Base-by-base conservation (phyloP, 2,113 vertebrate species). In the Marmota monax region DNA sequence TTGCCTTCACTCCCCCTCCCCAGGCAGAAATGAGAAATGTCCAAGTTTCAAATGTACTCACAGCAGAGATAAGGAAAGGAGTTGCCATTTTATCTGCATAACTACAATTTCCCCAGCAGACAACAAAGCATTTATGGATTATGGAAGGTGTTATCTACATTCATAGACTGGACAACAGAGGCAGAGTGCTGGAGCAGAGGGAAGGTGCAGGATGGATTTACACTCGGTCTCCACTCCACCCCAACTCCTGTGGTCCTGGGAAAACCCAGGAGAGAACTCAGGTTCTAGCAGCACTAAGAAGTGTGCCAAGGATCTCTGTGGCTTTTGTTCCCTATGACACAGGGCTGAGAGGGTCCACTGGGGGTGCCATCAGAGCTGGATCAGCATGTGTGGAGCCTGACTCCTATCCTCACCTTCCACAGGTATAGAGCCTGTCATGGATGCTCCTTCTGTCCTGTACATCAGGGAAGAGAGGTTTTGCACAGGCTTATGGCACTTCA, bases 301-400 rank as follows among this genome's bases (percentile, higher is more conserved):
- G 39, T 39, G 37, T 18, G 39, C 72, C 23, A 25, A 76, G 10
- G 6, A 42, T 12, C 25, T 25, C 42, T 25, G 22, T 27, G 73
- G 18, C 37, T 39, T 37, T 90, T 63, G 34, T 67, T 10, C 37
- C 10, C 11, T 34, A 18, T 17, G 22, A 25, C 23, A 7, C 12
- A 37, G 17, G 39, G 32, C 14, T 29, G 85, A 65, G 74, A 65
- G 32, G 7, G 39, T 65, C 32, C 25, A 13, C 29, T 23, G 61
- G 8, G 34, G 34, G 3, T 29, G 34, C 20, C 7, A 8, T 20
- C 20, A 45, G 18, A 18, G 45, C 42, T 29, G 32, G 25, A 48
- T 18, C 22, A 53, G 23, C 5, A 20, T 1, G 11, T 12, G 32
- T 20, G 6, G 53, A 2, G 25, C 20, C 17, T 2, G 45, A 4